Conservation (phyloP, 1,140 invertebrate species). For the Rhagoletis zephyria region DNA sequence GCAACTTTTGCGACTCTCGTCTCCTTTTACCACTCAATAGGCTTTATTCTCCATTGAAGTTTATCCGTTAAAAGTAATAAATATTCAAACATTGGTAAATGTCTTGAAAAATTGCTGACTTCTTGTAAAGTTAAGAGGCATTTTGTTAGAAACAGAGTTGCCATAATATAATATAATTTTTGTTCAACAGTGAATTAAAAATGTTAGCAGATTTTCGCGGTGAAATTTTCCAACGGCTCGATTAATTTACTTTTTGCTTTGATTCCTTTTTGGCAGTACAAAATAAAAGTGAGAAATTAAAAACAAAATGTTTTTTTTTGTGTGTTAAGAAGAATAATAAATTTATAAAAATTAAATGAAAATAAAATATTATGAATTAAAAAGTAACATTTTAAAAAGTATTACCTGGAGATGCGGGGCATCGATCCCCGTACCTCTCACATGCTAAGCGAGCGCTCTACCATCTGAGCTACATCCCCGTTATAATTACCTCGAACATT, state of each 20-base stretch:
- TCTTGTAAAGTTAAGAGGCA: not conserved
- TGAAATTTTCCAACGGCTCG: no score
- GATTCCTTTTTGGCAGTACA: no score
- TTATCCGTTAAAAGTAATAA: slow-evolving; percentile 50
- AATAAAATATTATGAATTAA: no score
- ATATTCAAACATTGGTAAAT: slow-evolving; percentile 40
- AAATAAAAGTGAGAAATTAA: no score
- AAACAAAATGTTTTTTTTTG: no score
- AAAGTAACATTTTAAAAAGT: no score
- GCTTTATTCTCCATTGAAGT: slow-evolving; percentile 30
- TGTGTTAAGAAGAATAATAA: no score
- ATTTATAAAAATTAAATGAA: no score
- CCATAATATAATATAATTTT: not conserved
- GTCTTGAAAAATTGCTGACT: slow-evolving; percentile 41
- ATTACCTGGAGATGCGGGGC: slow-evolving; percentile 79
- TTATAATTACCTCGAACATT: no score
- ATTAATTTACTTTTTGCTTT: no score
- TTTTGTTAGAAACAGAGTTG: not conserved
- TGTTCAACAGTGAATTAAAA: no score
- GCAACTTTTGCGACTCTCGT: slow-evolving; percentile 26
- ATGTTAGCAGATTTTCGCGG: no score
- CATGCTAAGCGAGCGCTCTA: slow-evolving; percentile 91
- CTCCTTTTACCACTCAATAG: not conserved
- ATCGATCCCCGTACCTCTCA: slow-evolving; percentile 90
- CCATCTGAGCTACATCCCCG: slow-evolving; percentile 88